These are phyloP conservation scores for Atlantisia rogersi DNA, from an alignment of 2,113 vertebrate species.

Conservation along the genomic window DNA sequence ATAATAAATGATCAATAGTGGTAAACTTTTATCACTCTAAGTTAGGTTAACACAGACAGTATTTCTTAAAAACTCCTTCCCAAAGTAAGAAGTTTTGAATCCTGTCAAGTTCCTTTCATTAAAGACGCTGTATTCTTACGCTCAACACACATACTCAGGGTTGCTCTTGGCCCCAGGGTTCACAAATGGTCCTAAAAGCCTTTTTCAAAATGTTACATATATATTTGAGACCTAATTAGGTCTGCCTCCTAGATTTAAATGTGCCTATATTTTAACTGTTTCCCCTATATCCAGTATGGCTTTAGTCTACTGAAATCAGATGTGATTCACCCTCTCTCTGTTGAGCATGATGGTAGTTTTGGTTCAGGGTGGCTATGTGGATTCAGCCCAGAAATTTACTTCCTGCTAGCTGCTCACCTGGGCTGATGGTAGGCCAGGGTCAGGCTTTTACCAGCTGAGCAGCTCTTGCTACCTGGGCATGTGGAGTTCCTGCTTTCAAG, in stretches of 20 bases:
- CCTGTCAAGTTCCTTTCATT: neutral
- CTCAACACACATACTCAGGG: neutral
- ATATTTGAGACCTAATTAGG: neutral
- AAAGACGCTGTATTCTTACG: neutral
- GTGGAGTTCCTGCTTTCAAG: neutral
- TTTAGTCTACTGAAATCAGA: neutral
- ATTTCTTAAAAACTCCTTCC: neutral
- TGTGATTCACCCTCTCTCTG: neutral
- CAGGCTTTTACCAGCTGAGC: neutral
- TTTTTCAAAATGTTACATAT: neutral
- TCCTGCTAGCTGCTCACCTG: accelerated
- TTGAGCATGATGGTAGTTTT: neutral
- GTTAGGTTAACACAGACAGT: neutral
- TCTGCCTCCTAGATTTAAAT: neutral
- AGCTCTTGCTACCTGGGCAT: neutral
- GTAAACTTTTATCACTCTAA: neutral
- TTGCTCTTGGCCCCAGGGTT: accelerated
- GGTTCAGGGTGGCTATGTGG: neutral
- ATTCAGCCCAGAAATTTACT: neutral
- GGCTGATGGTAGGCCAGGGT: neutral
- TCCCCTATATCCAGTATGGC: neutral
- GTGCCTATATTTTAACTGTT: neutral
- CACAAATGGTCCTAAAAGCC: neutral
- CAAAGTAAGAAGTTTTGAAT: neutral
- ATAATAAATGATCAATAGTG: neutral